These are phyloP conservation scores for Pelecanus crispus DNA, from an alignment of 2,113 vertebrate genomes.

Conservation along the genomic window DNA sequence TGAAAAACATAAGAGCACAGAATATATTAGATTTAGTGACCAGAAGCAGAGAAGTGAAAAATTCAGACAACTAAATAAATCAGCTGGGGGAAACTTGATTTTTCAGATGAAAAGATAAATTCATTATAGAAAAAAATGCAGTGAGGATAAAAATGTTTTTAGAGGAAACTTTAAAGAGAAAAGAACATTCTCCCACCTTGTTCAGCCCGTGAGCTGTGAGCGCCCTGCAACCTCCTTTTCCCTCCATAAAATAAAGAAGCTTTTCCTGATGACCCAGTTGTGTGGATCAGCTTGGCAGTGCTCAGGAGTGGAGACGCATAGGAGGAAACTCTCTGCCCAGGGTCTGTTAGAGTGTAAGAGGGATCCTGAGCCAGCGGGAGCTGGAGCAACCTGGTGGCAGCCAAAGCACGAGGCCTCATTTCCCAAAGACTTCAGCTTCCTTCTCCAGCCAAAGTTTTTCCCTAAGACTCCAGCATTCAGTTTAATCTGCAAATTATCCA, in stretches of 20 bases:
- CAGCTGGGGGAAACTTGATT: background rate
- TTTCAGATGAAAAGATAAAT: background rate
- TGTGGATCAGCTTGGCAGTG: background rate
- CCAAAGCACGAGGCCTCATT: accelerated
- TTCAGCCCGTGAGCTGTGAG: background rate
- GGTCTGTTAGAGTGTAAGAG: background rate
- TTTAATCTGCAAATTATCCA: background rate
- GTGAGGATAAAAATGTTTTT: background rate
- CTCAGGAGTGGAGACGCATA: accelerated
- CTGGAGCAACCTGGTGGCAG: background rate
- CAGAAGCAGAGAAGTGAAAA: background rate
- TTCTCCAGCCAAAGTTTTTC: background rate
- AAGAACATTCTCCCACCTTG: background rate
- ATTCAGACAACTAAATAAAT: background rate
- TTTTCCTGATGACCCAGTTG: background rate
- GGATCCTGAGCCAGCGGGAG: background rate
- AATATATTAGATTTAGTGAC: background rate
- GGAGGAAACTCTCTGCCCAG: background rate
- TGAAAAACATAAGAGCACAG: background rate
- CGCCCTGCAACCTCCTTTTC: background rate
- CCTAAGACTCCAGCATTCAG: background rate
- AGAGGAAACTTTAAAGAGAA: background rate
- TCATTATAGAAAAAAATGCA: background rate
- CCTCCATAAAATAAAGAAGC: background rate
- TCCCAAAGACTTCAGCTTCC: background rate